These are phyloP conservation scores for Drosophila putrida DNA, from an alignment of 2,888 invertebrate species.

Conservation along the genomic window DNA sequence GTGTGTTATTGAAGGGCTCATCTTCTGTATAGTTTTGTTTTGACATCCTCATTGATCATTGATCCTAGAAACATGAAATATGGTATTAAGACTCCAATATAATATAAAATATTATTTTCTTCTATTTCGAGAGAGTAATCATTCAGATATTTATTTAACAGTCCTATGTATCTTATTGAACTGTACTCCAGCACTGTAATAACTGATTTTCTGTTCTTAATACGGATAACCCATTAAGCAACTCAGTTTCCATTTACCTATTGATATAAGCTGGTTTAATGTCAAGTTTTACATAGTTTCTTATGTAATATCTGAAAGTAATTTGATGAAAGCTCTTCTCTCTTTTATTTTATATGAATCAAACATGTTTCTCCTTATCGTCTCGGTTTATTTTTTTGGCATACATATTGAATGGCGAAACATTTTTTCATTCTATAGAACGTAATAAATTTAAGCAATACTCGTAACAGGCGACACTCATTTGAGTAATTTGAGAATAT, in stretches of 20 bases:
- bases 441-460: constrained; percentile 1
- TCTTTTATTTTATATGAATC: background rate
- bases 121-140: no score
- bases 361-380: background rate
- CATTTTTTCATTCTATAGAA: background rate
- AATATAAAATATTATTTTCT: no score
- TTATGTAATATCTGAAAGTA: background rate
- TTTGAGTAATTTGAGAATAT: constrained; percentile 27
- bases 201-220: no score
- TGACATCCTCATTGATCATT: no score
- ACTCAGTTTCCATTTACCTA: background rate
- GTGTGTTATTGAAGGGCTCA: no score
- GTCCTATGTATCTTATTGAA: no score
- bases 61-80: no score
- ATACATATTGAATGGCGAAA: background rate
- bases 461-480: background rate
- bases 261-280: background rate
- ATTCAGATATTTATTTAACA: no score
- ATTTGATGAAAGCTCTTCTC: background rate
- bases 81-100: no score
- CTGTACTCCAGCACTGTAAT: no score
- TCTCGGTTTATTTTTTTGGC: background rate
- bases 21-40: no score
- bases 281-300: background rate
- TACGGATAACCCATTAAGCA: background rate